Evolutionary conservation across 2,888 invertebrate genomes (phyloP).

Genomic region (Phasia obesa): DNA sequence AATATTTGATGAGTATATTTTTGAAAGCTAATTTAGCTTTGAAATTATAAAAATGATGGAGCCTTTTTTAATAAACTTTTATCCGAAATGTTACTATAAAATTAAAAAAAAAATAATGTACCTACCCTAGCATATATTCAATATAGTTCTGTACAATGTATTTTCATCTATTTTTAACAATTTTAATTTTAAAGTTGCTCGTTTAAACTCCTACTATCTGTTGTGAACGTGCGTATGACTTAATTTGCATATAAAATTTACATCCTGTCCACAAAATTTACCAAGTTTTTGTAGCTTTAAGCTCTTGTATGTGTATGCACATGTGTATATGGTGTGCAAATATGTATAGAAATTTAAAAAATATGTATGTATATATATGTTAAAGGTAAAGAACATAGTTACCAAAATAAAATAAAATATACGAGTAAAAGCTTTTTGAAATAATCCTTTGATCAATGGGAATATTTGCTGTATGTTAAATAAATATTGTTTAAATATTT

Average conservation of each 20-base stretch:
- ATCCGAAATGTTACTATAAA: no score
- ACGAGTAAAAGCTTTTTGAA: constrained; percentile 5
- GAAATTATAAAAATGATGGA: no score
- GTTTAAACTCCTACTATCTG: constrained; percentile 9
- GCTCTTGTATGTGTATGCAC: not conserved
- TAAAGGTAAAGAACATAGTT: constrained; percentile 18
- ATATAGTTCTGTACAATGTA: no score
- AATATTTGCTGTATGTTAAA: constrained; percentile 47
- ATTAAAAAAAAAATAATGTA: no score
- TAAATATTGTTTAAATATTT: constrained; percentile 32
- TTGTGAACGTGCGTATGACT: not conserved
- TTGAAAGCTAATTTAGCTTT: no score
- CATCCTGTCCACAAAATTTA: constrained; percentile 35
- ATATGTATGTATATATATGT: not conserved
- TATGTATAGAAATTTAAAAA: constrained; percentile 6
- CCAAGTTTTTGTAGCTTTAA: constrained; percentile 43
- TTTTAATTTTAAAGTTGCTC: constrained; percentile 24
- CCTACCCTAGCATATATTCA: no score
- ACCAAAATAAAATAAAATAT: not conserved
- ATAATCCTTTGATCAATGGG: constrained; percentile 52
- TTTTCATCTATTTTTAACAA: no score
- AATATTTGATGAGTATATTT: no score
- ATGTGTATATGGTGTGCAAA: not conserved
- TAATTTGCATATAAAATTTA: constrained; percentile 53
- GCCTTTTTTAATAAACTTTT: no score